Base-by-base conservation (phyloP, 2,797 vertebrate species). In the Sebastes minor region DNA sequence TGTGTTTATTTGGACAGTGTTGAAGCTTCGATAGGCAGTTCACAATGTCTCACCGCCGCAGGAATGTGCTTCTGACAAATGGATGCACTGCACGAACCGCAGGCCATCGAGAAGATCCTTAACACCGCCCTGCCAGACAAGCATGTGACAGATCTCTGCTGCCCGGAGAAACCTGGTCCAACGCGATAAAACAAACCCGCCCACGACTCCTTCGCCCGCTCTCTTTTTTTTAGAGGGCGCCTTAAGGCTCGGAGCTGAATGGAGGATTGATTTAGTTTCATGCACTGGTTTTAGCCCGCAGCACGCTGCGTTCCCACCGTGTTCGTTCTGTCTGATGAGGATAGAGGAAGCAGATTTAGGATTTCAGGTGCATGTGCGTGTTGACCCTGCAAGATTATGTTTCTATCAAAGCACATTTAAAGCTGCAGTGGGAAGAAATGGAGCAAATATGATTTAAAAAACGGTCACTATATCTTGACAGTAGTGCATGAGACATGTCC, bases 21-120 rank as follows among this genome's bases (percentile, higher is more conserved):
- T 69, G 87, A 86, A 76, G 86, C 81, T 78, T 75, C 8, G 66
- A 90, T 75, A 76, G 87, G 60, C 82, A 71, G 66, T 82, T 78
- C 78, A 77, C 80, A 66, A 56, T 75, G 80, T 89, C 74, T 90
- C 86, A 75, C 80, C 13, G 52, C 77, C 25, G 57, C 71, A 77
- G 82, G 88, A 89, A 89, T 93, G 85, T 66, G 78, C 88, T 79
- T 61, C 78, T 92, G 89, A 93, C 77, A 91, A 92, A 94, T 86
- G 84, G 88, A 90, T 78, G 87, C 81, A 86, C 78, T 23, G 83
- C 81, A 80, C 59, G 10, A 64, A 85, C 61, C 18, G 20, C 74
- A 22, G 76, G 65, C 77, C 69, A 56, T 49, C 13, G 63, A 81
- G 70, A 77, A 60, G 84, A 85, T 69, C 71, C 80, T 71, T 13